Conservation (phyloP, 2,113 vertebrate species). For the Sinocyclocheilus maitianheensis region DNA sequence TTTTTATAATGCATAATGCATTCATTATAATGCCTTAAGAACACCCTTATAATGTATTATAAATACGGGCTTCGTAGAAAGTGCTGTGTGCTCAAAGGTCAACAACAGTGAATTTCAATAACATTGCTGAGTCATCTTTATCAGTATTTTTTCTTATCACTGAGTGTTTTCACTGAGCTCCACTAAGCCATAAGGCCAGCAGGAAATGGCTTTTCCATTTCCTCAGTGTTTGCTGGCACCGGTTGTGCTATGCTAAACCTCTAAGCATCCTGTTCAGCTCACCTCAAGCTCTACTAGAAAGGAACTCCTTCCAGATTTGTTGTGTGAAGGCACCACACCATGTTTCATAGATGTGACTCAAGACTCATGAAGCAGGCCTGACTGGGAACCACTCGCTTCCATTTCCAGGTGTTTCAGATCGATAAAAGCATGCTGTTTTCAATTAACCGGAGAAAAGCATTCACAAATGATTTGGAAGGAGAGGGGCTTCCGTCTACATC, state of each 20-base stretch:
- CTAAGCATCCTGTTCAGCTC: neutral
- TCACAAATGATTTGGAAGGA: neutral
- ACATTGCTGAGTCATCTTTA: slow-evolving; percentile 32
- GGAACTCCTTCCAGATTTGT: slow-evolving; percentile 26
- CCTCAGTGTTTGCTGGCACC: neutral
- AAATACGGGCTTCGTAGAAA: no score
- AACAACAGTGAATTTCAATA: slow-evolving; percentile 4
- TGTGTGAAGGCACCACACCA: slow-evolving; percentile 24
- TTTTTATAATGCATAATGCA: no score
- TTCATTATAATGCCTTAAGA: no score
- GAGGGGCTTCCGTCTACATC: slow-evolving; percentile 1
- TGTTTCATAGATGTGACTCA: slow-evolving; percentile 38
- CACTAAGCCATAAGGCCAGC: slow-evolving; percentile 44
- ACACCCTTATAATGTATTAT: no score
- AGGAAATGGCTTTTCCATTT: slow-evolving; percentile 32
- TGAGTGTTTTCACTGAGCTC: slow-evolving; percentile 23
- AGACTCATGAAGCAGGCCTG: slow-evolving; percentile 14
- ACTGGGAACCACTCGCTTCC: slow-evolving; percentile 25
- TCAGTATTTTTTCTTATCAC: slow-evolving; percentile 41
- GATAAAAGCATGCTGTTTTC: slow-evolving; percentile 45
- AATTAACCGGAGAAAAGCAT: slow-evolving; percentile 17
- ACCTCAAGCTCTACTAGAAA: slow-evolving; percentile 20
- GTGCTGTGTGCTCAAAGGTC: neutral
- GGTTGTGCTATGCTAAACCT: neutral
- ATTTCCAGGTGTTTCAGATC: slow-evolving; percentile 52